Percentiles rank a stretch among this genome's conserved stretches.
phyloP scores from a whole-genome alignment of 92 coral and sea anemone species.

The Galaxea fascicularis region DNA sequence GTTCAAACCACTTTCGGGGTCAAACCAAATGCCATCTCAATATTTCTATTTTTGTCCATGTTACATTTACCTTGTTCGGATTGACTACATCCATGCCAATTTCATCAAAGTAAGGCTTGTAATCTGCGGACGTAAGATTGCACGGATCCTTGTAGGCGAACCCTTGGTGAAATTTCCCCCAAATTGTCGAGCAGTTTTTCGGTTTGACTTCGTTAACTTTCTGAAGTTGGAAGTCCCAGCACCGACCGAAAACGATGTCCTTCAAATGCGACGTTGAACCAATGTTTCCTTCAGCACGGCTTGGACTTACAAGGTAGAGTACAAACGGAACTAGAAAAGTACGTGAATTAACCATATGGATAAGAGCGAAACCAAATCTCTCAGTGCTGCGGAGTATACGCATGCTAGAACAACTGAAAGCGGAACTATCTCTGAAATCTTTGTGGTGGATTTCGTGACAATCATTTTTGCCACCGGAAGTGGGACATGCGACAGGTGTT shows the following conservation, averaged over 20 bases:
- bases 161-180: conserved; percentile 52
- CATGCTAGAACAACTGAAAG: too few species aligned
- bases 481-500: too few species aligned
- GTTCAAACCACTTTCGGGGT: too few species aligned
- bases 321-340: neutral
- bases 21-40: too few species aligned
- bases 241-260: conserved; percentile 70
- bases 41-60: neutral
- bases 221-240: conserved; percentile 55
- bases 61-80: conserved; percentile 32
- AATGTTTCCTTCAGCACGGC: neutral
- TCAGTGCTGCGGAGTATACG: too few species aligned
- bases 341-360: neutral
- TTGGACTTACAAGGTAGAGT: neutral
- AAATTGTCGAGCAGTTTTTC: conserved; percentile 69
- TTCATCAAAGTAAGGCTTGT: conserved; percentile 65
- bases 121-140: conserved; percentile 55
- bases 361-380: neutral
- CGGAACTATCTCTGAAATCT: too few species aligned
- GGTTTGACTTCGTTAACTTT: neutral
- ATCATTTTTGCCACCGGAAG: too few species aligned
- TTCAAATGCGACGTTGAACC: conserved; percentile 67
- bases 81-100: conserved; percentile 45
- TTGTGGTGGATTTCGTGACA: too few species aligned
- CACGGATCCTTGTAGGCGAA: conserved; percentile 79